Conservation (phyloP, 2,888 invertebrate genomes). For the Norana najaformis region DNA sequence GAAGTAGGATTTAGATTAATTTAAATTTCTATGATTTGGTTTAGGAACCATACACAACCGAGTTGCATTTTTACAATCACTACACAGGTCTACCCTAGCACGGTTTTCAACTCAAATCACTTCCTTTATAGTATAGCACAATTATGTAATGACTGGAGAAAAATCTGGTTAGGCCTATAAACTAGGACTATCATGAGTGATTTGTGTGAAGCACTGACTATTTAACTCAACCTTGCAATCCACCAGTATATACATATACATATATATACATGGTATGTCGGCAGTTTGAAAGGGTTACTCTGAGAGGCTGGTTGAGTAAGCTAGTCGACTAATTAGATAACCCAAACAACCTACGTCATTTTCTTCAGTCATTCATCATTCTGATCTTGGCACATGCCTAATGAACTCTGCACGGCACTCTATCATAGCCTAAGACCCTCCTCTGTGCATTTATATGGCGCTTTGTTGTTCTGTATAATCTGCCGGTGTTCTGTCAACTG, state of each 20-base stretch:
- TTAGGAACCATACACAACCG: too few species aligned
- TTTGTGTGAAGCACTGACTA: neutral
- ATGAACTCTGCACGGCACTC: constrained; percentile 3
- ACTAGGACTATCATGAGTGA: neutral
- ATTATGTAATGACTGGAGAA: neutral
- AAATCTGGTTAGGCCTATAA: neutral
- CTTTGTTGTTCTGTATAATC: neutral
- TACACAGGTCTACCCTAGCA: neutral
- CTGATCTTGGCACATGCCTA: constrained; percentile 7
- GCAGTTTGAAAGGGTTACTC: constrained; percentile 7
- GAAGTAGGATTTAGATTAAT: too few species aligned
- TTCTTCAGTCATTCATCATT: constrained; percentile 7
- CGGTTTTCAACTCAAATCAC: neutral
- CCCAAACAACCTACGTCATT: constrained; percentile 13
- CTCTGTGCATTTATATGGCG: neutral
- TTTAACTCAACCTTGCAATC: neutral
- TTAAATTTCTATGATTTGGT: too few species aligned
- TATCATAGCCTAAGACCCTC: constrained; percentile 13
- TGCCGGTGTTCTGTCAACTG: neutral
- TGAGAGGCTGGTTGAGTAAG: constrained; percentile 5
- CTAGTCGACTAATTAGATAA: neutral
- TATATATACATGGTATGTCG: constrained; percentile 13
- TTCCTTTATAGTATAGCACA: neutral
- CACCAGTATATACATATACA: neutral
- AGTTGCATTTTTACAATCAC: neutral